Percentiles rank a stretch among this genome's conserved stretches.
Conservation (phyloP, 2,888 invertebrate species). For the Lithophane socia region DNA sequence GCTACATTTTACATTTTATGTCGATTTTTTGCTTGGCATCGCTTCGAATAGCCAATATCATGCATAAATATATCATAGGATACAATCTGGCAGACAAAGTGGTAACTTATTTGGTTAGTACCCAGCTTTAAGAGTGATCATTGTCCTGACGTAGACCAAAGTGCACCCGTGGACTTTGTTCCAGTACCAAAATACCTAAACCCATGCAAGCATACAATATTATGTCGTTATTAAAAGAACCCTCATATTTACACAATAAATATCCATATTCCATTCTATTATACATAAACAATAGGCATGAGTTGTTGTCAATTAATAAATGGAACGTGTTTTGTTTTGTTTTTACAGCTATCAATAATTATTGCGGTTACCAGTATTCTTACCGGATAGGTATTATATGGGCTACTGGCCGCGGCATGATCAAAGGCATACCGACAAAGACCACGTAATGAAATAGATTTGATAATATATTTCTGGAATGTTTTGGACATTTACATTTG, state of each 20-base stretch:
- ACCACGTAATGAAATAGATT: constrained; percentile 40
- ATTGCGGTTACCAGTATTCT: constrained; percentile 59
- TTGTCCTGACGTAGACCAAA: background rate
- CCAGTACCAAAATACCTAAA: background rate
- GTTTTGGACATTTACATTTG: constrained; percentile 37
- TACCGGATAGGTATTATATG: constrained; percentile 58
- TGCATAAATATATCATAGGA: no score
- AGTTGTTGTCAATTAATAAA: constrained; percentile 42
- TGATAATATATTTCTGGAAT: constrained; percentile 42
- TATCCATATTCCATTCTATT: constrained; percentile 10
- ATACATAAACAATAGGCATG: constrained; percentile 26
- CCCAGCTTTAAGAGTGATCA: background rate
- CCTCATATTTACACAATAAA: constrained; percentile 17
- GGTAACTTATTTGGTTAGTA: no score
- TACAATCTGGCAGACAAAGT: no score
- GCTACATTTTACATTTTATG: no score
- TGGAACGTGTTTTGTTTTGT: constrained; percentile 55
- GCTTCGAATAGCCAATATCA: no score
- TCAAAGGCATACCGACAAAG: constrained; percentile 60
- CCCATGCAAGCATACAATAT: background rate
- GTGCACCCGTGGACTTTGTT: constrained; percentile 5
- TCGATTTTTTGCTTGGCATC: no score
- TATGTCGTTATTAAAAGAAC: constrained; percentile 2
- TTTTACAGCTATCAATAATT: constrained; percentile 55
- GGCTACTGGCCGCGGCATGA: constrained; percentile 48